Base-by-base conservation (phyloP, 2,888 invertebrate genomes). In the Sinodicranocentrus sp. region DNA sequence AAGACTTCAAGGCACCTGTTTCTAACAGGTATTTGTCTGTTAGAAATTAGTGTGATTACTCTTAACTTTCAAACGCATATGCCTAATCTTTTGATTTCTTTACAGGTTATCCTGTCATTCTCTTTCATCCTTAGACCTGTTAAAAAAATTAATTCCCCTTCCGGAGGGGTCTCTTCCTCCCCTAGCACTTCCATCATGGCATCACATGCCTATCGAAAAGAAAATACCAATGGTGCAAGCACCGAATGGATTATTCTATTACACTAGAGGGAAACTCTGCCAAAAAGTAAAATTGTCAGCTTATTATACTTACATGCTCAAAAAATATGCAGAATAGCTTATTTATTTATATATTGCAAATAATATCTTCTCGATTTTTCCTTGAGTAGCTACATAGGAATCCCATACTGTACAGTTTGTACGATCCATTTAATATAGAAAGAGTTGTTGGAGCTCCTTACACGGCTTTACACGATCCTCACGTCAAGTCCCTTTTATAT, bases 391-490 rank as follows among this genome's bases (percentile, higher is more conserved):
- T 82, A n/a, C 39, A 76, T 19, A 61, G 76, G 52, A 33, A 57
- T 2, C 33, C 59, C 8, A 10, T 44, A 1, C 25, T 25, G 2
- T 82, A 43, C 39, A 39, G 44, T 33, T 0, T 63, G 5, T 17
- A 52, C 0, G 87, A 87, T 54, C 85, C 85, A 0, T 61, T 28
- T 2, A 73, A 84, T 54, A 28, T 25, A 19, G 71, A 84, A 23
- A 48, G 85, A 15, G 82, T 86, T 1, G 70, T 85, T 5, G 39
- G 39, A 6, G 44, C 21, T 21, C 63, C 75, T 1, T 88, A 88
- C 75, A 85, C 84, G 21, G 83, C 87, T n/a, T 63, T 87, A 0
- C 88, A 88, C 77, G 87, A 88, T 52, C 80, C 84, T 2, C 73
- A 78, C 52, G 77, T 82, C 0, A 70, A 71, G 21, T 57, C 10